Evolutionary conservation across 2,113 vertebrate genomes (phyloP).

Genomic region (Notechis scutatus): DNA sequence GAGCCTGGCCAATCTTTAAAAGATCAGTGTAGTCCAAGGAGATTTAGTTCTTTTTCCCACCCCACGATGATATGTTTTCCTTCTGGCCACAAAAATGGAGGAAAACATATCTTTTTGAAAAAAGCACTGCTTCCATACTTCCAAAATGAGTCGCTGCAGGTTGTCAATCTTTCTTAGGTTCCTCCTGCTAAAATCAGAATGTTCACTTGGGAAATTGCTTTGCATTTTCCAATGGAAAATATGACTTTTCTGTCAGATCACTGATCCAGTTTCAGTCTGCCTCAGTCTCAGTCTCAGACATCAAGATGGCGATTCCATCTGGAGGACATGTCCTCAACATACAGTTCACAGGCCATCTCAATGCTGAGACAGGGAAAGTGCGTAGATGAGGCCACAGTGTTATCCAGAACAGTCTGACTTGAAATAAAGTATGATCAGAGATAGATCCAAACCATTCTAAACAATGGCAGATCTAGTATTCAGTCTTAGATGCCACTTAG

Average conservation of each 20-base stretch:
- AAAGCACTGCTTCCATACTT: neutral
- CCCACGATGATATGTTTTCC: constrained; percentile 39
- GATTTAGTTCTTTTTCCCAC: neutral
- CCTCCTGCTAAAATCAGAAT: neutral
- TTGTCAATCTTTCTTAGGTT: neutral
- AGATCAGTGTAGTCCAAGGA: constrained; percentile 26
- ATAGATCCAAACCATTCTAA: constrained; percentile 3
- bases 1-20: constrained; percentile 6
- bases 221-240: neutral
- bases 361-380: neutral
- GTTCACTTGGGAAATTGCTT: neutral
- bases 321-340: neutral
- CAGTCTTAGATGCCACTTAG: constrained; percentile 22
- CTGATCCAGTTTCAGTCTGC: neutral
- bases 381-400: neutral
- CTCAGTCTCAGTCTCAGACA: neutral
- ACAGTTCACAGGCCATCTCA: neutral
- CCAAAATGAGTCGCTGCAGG: neutral
- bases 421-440: neutral
- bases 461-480: constrained; percentile 40
- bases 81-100: neutral
- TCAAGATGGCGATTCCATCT: neutral
- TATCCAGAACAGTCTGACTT: neutral
- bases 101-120: neutral
- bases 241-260: neutral